phyloP scores from a whole-genome alignment of 2,113 vertebrate genomes.

The Donacobius atricapilla region DNA sequence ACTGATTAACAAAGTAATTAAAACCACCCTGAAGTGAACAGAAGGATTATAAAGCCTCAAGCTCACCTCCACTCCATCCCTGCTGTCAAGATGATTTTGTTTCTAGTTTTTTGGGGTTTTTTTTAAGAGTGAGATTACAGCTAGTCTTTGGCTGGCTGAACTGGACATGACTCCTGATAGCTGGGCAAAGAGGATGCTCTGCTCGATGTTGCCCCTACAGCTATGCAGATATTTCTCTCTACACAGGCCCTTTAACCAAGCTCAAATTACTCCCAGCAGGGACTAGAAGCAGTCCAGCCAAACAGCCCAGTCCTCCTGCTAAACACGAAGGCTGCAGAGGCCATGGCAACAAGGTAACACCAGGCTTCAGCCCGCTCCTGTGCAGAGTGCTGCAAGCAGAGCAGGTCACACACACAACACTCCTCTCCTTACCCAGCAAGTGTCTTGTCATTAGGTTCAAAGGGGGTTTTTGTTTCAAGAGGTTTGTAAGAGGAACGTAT shows the following conservation, averaged over 20 bases:
- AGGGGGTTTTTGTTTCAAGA: neutral
- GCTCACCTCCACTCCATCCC: neutral
- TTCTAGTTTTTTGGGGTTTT: neutral
- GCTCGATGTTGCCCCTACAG: rapidly evolving
- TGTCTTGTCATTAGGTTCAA: neutral
- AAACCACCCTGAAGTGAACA: neutral
- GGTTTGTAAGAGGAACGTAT: neutral
- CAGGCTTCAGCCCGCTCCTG: neutral
- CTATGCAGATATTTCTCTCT: neutral
- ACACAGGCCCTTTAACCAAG: neutral
- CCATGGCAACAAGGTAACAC: rapidly evolving
- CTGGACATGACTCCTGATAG: neutral
- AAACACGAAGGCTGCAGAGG: neutral
- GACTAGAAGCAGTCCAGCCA: neutral
- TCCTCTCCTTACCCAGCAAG: neutral
- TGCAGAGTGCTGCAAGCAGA: rapidly evolving
- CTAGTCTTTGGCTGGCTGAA: neutral
- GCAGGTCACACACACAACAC: neutral
- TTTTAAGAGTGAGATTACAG: neutral
- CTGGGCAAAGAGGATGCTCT: neutral
- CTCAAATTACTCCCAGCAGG: neutral
- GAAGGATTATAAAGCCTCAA: neutral
- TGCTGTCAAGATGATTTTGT: neutral
- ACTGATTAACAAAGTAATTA: neutral
- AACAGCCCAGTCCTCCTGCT: neutral